A percentile compares a stretch with the other conserved stretches of the same genome.
phyloP scores from a whole-genome alignment of 2,888 invertebrate genomes.

The Iselma pallidipennis region DNA sequence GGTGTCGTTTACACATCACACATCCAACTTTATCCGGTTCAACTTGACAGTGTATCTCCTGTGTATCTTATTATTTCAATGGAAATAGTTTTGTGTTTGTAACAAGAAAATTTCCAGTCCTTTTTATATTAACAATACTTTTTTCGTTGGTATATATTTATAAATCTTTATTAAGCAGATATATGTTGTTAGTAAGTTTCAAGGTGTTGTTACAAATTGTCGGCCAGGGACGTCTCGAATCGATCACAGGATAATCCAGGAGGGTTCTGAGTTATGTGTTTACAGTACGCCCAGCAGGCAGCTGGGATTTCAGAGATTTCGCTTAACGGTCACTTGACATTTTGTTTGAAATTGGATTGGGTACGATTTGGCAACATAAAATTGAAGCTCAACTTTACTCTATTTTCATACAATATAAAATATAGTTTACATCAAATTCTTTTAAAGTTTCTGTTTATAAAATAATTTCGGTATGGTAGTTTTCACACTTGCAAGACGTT shows the following conservation, averaged over 20 bases:
- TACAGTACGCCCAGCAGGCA: constrained; percentile 49
- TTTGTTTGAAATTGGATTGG: constrained; percentile 54
- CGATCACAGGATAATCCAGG: constrained; percentile 52
- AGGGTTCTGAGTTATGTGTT: constrained; percentile 52
- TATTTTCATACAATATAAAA: not conserved
- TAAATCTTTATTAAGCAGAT: constrained; percentile 10
- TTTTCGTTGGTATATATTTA: not conserved
- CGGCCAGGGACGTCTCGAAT: constrained; percentile 45
- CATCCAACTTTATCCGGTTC: too few relatives aligned
- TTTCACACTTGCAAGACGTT: too few relatives aligned
- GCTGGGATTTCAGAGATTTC: constrained; percentile 53
- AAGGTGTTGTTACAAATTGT: constrained; percentile 39
- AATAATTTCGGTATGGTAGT: too few relatives aligned
- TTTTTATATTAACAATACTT: not conserved
- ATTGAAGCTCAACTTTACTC: constrained; percentile 17
- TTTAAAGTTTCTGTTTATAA: too few relatives aligned
- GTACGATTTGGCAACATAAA: constrained; percentile 37
- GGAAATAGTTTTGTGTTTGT: not conserved
- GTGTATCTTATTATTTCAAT: not conserved
- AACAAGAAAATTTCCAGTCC: not conserved
- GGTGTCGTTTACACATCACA: too few relatives aligned
- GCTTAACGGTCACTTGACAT: constrained; percentile 54
- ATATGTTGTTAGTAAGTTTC: constrained; percentile 29
- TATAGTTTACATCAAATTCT: too few relatives aligned
- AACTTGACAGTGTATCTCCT: too few relatives aligned